phyloP scores from a whole-genome alignment of 2,797 vertebrate species.

The Hybognathus amarus region DNA sequence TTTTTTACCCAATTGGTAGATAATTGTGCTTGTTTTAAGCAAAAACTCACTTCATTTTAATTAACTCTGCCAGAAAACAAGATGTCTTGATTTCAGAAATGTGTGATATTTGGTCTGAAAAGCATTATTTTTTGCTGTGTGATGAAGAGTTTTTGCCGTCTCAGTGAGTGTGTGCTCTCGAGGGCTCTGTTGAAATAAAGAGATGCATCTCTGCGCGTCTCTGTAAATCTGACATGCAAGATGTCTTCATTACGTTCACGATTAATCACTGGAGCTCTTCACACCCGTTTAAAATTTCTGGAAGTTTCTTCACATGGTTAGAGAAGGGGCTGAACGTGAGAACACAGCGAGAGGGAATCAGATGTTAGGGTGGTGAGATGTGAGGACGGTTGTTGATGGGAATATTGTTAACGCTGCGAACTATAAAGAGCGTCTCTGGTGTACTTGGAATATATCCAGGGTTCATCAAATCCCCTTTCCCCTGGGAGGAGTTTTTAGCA shows the following conservation, averaged over 20 bases:
- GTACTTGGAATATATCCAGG: constrained; percentile 21
- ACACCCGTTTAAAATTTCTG: neutral
- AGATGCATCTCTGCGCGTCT: neutral
- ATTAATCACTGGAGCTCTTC: constrained; percentile 38
- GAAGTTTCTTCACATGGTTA: neutral
- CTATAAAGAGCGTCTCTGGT: constrained; percentile 36
- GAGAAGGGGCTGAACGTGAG: constrained; percentile 3
- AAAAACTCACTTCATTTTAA: too few species aligned
- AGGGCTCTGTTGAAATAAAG: neutral
- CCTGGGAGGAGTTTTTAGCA: neutral
- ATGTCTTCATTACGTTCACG: constrained; percentile 30
- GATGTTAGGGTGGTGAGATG: constrained; percentile 42
- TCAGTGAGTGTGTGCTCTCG: constrained; percentile 8
- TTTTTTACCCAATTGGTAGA: too few species aligned
- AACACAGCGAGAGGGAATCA: neutral
- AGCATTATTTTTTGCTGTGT: too few species aligned
- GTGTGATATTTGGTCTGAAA: too few species aligned
- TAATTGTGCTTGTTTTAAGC: too few species aligned
- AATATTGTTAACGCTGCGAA: constrained; percentile 44
- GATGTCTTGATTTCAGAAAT: too few species aligned
- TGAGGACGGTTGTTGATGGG: constrained; percentile 20
- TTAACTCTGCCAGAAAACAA: too few species aligned
- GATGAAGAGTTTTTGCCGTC: neutral
- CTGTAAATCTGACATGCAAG: constrained; percentile 34
- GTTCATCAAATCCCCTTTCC: constrained; percentile 15